Percentiles rank a stretch among this genome's conserved stretches.
These are phyloP conservation scores for Spermophilus dauricus DNA, from an alignment of 2,113 vertebrate species.

Conservation along the genomic window DNA sequence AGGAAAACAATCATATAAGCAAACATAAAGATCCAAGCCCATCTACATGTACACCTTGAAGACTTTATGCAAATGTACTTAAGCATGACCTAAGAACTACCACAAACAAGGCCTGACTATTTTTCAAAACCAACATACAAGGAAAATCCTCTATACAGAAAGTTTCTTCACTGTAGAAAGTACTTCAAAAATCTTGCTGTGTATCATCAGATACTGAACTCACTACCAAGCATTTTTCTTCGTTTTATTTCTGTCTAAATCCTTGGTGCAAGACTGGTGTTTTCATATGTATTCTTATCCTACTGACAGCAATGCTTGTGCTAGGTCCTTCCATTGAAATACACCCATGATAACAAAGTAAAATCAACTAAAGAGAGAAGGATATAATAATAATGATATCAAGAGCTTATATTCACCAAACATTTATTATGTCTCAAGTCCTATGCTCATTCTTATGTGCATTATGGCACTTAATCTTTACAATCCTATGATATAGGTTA, in stretches of 20 bases:
- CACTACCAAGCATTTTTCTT: slow-evolving; percentile 44
- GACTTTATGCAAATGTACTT: slow-evolving; percentile 9
- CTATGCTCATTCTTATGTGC: background rate
- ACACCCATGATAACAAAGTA: background rate
- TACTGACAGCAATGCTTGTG: slow-evolving; percentile 33
- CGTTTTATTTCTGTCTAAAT: slow-evolving; percentile 57
- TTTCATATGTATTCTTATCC: background rate
- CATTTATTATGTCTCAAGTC: background rate
- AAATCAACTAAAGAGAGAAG: background rate
- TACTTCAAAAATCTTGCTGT: slow-evolving; percentile 9
- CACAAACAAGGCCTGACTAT: background rate
- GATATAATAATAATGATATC: background rate
- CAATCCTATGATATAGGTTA: background rate
- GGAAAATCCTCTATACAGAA: slow-evolving; percentile 1
- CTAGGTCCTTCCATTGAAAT: slow-evolving; percentile 54
- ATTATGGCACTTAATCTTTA: slow-evolving; percentile 2
- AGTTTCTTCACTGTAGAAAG: slow-evolving; percentile 45
- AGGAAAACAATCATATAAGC: slow-evolving; percentile 14
- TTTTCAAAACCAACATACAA: background rate
- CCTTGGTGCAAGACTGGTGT: background rate
- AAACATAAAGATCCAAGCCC: slow-evolving; percentile 23
- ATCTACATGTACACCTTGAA: background rate
- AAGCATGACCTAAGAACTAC: background rate
- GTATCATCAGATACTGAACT: slow-evolving; percentile 41
- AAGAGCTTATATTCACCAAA: background rate